phyloP scores from a whole-genome alignment of 2,113 vertebrate species.

The Pongo abelii region DNA sequence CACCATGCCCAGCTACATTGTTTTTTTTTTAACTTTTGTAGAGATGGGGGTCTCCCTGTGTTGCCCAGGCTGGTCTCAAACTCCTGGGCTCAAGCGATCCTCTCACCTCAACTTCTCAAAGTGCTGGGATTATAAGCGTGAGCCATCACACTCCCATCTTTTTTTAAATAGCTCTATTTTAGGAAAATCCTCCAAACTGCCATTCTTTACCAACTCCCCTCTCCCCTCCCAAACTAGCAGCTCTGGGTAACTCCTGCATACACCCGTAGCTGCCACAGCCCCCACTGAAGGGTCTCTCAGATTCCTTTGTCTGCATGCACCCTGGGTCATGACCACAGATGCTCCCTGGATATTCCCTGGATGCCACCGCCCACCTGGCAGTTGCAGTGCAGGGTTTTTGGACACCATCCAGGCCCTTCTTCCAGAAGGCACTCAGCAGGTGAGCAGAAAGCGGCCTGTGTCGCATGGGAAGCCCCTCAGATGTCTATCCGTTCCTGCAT shows the following conservation, averaged over 20 bases:
- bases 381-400: neutral
- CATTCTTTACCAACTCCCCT: neutral
- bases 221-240: neutral
- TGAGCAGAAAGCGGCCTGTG: neutral
- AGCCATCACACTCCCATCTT: neutral
- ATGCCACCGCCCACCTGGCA: neutral
- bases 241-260: neutral
- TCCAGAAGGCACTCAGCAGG: neutral
- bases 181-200: neutral
- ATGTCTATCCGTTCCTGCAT: neutral
- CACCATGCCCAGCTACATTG: neutral
- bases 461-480: neutral
- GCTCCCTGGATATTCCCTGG: neutral
- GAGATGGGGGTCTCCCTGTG: neutral
- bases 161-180: neutral
- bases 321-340: no score
- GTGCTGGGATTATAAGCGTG: neutral
- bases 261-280: fast-evolving
- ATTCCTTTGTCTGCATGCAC: no score
- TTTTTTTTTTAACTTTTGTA: neutral
- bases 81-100: neutral
- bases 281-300: neutral
- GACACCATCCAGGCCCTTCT: neutral
- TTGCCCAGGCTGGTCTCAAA: neutral
- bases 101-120: neutral